A percentile compares a stretch with the other conserved stretches of the same genome.
These are phyloP conservation scores for Dreissena polymorpha DNA, from an alignment of 1,140 invertebrate species.

Conservation along the genomic window DNA sequence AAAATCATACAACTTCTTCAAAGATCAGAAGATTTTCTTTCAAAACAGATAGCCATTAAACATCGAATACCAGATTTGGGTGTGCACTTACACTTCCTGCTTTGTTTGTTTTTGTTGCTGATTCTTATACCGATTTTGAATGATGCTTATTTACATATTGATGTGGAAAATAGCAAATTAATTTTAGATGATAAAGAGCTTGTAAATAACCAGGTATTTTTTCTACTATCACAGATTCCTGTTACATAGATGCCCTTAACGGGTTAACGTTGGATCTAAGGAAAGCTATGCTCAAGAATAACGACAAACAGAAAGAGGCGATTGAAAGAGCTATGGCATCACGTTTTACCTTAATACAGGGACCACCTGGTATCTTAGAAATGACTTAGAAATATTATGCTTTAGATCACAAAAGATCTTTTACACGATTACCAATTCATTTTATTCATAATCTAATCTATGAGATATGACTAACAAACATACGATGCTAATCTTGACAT, in stretches of 20 bases:
- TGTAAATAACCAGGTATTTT: too few species aligned
- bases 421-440: too few species aligned
- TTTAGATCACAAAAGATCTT: not conserved
- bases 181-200: too few species aligned
- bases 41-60: slow-evolving; percentile 14
- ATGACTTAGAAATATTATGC: not conserved
- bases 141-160: too few species aligned
- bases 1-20: not conserved
- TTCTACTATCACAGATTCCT: too few species aligned
- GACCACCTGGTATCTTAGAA: slow-evolving; percentile 61
- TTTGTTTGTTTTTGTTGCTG: not conserved
- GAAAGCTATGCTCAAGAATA: not conserved
- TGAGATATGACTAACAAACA: too few species aligned
- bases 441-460: too few species aligned
- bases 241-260: not conserved
- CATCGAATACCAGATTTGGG: slow-evolving; percentile 6
- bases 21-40: not conserved
- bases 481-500: not conserved
- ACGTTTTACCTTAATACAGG: slow-evolving; percentile 64
- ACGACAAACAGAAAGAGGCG: slow-evolving; percentile 21
- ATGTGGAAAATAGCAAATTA: too few species aligned
- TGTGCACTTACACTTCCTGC: not conserved
- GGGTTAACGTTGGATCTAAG: not conserved
- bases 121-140: too few species aligned
- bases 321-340: slow-evolving; percentile 18